Base-by-base conservation (phyloP, 2,888 invertebrate species). In the Apotomis betuletana region DNA sequence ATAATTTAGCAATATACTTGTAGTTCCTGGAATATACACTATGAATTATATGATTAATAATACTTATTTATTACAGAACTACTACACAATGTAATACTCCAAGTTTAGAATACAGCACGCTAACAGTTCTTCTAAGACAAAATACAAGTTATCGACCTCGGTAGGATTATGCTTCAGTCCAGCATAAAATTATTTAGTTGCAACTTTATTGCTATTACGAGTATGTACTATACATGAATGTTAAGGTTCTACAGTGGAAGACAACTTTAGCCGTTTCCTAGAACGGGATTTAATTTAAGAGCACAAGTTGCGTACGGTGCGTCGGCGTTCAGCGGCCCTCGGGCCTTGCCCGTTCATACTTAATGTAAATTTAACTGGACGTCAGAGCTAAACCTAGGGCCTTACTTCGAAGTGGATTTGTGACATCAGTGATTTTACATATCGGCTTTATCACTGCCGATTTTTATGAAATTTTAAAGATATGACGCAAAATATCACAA, bases 331-430 rank as follows among this genome's bases (percentile, higher is more conserved):
- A 81, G 80, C 77, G 79, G 82, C 84, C 86, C 83, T 80, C 75
- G 75, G 80, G 85, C 84, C 77, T 74, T 75, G 67, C 73, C 76
- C 79, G 79, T 80, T 81, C 78, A 75, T 81, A 81, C 79, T 83
- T 65, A 81, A 77, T 83, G 87, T 87, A 83, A 82, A 83, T 87
- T 87, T 81, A 83, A 85, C 80, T 83, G 81, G 80, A 84, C 82
- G 85, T 84, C 85, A 81, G 81, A 80, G 81, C 81, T 84, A 83
- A 84, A 84, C 79, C 76, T 79, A 82, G 78, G 82, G 5, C 6
- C 41, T 5, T 0, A 41, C 5, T 6, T 41, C 41, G 41, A 41
- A 41, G 27, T 27, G 27, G 27, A 27, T 27, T 27, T 27, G 27
- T 27, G 27, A 27, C 27, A 27, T 27, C 27, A 27, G 27, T 27